phyloP scores from a whole-genome alignment of 2,113 vertebrate species.

The Xiphorhynchus elegans region DNA sequence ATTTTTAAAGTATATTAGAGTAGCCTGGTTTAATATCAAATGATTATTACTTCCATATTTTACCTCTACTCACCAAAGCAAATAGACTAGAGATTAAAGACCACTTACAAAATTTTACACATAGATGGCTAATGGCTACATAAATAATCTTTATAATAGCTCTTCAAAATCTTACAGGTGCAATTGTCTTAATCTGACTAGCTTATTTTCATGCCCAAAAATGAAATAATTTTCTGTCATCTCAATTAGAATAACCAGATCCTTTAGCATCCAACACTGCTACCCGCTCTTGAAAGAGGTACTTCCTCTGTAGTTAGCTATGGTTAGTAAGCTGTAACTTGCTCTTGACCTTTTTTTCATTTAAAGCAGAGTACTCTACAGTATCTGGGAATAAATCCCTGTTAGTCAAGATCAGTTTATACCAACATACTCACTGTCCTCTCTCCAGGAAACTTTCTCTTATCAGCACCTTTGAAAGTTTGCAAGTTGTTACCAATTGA shows the following conservation, averaged over 20 bases:
- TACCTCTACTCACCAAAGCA: neutral
- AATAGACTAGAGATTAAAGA: neutral
- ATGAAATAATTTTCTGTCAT: neutral
- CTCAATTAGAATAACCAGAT: neutral
- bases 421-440: neutral
- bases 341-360: neutral
- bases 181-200: neutral
- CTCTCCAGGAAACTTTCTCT: neutral
- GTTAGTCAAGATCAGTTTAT: neutral
- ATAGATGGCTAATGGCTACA: neutral
- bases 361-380: neutral
- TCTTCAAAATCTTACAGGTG: neutral
- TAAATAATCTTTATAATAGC: neutral
- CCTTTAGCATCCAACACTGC: neutral
- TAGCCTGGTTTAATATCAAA: neutral
- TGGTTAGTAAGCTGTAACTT: neutral
- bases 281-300: neutral
- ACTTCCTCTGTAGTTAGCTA: neutral
- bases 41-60: neutral
- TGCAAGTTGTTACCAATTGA: neutral
- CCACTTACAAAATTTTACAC: neutral
- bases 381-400: neutral
- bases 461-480: neutral
- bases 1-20: neutral
- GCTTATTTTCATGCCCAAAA: neutral